A percentile compares a stretch with the other conserved stretches of the same genome.
Conservation (phyloP, 2,888 invertebrate genomes). For the Watsonalla cultraria region DNA sequence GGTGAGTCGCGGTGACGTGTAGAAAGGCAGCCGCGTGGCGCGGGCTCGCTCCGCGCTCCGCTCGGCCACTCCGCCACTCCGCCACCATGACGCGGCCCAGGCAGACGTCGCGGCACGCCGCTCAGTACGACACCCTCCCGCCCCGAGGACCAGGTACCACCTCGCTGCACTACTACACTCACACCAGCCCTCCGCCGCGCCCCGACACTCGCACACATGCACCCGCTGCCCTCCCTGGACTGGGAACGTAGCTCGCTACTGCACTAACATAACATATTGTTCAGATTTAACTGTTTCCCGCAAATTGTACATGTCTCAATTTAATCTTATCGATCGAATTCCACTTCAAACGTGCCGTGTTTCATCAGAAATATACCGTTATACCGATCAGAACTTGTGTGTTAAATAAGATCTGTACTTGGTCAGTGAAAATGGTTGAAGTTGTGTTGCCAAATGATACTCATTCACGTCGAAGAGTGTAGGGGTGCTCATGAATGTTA, state of each 20-base stretch:
- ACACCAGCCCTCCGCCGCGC: constrained; percentile 1
- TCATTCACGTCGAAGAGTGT: too few species aligned
- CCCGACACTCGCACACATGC: too few species aligned
- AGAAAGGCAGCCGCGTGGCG: constrained; percentile 44
- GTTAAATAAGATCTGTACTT: too few species aligned
- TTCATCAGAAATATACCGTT: too few species aligned
- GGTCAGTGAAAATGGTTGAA: too few species aligned
- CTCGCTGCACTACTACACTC: constrained; percentile 2
- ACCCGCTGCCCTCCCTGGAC: background rate
- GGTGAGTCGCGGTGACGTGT: constrained; percentile 23
- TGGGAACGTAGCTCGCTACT: background rate
- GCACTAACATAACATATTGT: background rate
- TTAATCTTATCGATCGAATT: background rate
- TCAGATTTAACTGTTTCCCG: background rate
- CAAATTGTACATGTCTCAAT: background rate
- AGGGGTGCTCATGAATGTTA: too few species aligned
- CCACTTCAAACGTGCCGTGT: background rate
- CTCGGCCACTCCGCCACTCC: constrained; percentile 71
- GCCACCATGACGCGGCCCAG: constrained; percentile 71
- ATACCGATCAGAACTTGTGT: too few species aligned
- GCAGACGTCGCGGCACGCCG: constrained; percentile 71
- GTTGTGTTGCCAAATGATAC: too few species aligned
- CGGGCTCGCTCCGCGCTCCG: constrained; percentile 26
- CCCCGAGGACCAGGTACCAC: constrained; percentile 72
- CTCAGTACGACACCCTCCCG: constrained; percentile 63